These are phyloP conservation scores for Norana najaformis DNA, from an alignment of 2,888 invertebrate genomes.

Conservation along the genomic window DNA sequence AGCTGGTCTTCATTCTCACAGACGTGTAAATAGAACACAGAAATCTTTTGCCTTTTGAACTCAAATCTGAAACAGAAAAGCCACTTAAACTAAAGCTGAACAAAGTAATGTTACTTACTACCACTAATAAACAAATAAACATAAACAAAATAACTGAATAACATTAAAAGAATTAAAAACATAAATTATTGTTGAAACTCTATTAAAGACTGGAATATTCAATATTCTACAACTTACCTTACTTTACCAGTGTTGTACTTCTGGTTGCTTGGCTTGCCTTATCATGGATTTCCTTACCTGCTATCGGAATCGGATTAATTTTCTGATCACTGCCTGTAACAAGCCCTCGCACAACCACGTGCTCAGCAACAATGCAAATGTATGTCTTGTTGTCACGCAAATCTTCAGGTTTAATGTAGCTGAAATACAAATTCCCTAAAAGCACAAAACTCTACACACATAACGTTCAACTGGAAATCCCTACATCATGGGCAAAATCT, in stretches of 20 bases:
- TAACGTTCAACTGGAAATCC: not conserved
- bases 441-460: not conserved
- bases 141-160: too few species aligned
- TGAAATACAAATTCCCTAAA: conserved; percentile 38
- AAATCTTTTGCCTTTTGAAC: too few species aligned
- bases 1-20: too few species aligned
- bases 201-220: not conserved
- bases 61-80: too few species aligned
- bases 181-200: not conserved
- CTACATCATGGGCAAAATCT: not conserved
- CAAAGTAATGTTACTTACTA: too few species aligned
- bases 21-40: too few species aligned
- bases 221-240: not conserved
- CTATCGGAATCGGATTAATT: conserved; percentile 28
- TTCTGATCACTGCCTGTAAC: conserved; percentile 40
- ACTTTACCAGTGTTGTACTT: too few species aligned
- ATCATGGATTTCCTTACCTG: not conserved
- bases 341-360: conserved; percentile 25
- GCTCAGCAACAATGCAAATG: conserved; percentile 33
- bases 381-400: conserved; percentile 15
- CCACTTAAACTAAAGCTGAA: too few species aligned
- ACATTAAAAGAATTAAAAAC: not conserved
- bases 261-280: not conserved
- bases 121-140: too few species aligned
- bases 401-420: conserved; percentile 36